phyloP scores from a whole-genome alignment of 2,888 invertebrate species.

The Torymus auratus region DNA sequence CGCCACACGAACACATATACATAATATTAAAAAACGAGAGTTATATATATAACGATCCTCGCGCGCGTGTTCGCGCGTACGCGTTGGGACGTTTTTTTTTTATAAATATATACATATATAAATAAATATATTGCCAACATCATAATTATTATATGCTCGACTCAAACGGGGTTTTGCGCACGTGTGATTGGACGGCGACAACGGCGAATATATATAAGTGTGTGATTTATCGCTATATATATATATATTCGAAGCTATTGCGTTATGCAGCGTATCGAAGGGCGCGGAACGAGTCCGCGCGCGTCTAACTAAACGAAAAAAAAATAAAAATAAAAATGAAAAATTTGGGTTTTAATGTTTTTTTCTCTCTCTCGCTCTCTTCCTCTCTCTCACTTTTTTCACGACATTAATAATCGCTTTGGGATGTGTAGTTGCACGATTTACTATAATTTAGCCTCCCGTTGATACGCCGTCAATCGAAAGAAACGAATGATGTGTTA shows the following conservation, averaged over 20 bases:
- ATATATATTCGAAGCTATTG: background rate
- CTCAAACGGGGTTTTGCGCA: conserved; percentile 46
- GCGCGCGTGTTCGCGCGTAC: conserved; percentile 54
- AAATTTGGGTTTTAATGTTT: conserved; percentile 53
- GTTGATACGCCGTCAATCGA: conserved; percentile 56
- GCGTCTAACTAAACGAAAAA: background rate
- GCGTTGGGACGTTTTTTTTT: conserved; percentile 46
- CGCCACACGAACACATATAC: too few species aligned
- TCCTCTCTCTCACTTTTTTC: conserved; percentile 21
- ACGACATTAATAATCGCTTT: conserved; percentile 43
- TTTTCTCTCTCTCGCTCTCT: background rate
- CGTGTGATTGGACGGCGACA: conserved; percentile 56
- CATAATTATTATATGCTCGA: background rate
- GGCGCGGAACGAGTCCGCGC: conserved; percentile 26
- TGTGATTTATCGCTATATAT: conserved; percentile 5
- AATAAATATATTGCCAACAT: conserved; percentile 36
- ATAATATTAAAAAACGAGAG: too few species aligned
- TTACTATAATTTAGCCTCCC: conserved; percentile 31
- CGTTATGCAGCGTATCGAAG: background rate
- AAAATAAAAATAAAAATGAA: conserved; percentile 51
- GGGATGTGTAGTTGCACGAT: conserved; percentile 34
- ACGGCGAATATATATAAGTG: conserved; percentile 25
- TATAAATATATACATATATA: conserved; percentile 5
- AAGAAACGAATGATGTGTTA: conserved; percentile 58
- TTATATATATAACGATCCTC: too few species aligned